phyloP scores from a whole-genome alignment of 2,888 invertebrate species.

The Lapara coniferarum region DNA sequence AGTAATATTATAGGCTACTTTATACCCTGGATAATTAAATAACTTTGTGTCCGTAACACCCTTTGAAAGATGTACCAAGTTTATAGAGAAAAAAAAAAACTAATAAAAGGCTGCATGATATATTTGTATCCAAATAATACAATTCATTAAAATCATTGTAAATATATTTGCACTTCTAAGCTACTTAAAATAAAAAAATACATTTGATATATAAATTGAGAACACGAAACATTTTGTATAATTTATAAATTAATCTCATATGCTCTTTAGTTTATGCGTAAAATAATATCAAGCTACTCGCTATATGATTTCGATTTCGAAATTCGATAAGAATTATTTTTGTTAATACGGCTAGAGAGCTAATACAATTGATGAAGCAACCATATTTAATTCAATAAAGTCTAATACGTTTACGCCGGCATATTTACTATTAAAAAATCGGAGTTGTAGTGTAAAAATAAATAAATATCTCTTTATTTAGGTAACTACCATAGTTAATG shows the following conservation, averaged over 20 bases:
- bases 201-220: slow-evolving; percentile 23
- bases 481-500: neutral
- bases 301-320: neutral
- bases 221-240: slow-evolving; percentile 13
- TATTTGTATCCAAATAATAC: slow-evolving; percentile 34
- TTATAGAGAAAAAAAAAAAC: slow-evolving; percentile 11
- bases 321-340: neutral
- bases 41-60: too few relatives aligned
- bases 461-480: slow-evolving; percentile 13
- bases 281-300: slow-evolving; percentile 6
- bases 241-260: slow-evolving; percentile 17
- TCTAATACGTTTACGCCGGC: neutral
- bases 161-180: slow-evolving; percentile 17
- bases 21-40: too few relatives aligned
- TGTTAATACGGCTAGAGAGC: too few relatives aligned
- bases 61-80: too few relatives aligned
- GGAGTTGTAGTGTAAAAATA: slow-evolving; percentile 2
- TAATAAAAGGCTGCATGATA: slow-evolving; percentile 29
- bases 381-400: neutral
- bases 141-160: slow-evolving; percentile 27
- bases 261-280: slow-evolving; percentile 12
- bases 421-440: neutral
- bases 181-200: slow-evolving; percentile 18
- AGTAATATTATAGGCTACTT: too few relatives aligned
- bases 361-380: too few relatives aligned